Conservation (phyloP, 2,888 invertebrate genomes). For the Nomada ruficornis region DNA sequence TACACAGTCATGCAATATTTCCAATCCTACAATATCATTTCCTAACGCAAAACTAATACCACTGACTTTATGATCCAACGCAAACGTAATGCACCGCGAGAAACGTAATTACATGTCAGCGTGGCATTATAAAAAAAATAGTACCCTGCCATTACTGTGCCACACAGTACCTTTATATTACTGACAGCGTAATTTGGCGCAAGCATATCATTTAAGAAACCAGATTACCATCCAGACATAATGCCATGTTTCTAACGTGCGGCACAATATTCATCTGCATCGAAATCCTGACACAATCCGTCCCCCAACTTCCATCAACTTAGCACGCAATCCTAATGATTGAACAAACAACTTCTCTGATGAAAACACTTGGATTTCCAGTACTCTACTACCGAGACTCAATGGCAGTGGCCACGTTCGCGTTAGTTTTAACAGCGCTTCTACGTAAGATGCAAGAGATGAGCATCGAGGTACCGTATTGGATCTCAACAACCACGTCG, state of each 20-base stretch:
- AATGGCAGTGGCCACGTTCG: slow-evolving; percentile 74
- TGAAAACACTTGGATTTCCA: slow-evolving; percentile 58
- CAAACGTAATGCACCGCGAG: neutral
- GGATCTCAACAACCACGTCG: slow-evolving; percentile 71
- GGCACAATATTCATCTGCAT: too few species aligned
- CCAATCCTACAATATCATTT: too few species aligned
- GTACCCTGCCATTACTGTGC: neutral
- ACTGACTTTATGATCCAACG: too few species aligned
- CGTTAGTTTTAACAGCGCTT: slow-evolving; percentile 77
- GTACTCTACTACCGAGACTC: slow-evolving; percentile 80
- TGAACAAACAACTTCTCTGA: neutral
- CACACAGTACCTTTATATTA: neutral
- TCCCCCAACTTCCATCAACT: too few species aligned
- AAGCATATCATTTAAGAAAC: too few species aligned
- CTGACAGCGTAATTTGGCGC: neutral
- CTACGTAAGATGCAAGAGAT: slow-evolving; percentile 77
- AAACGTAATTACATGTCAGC: neutral
- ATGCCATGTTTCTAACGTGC: too few species aligned
- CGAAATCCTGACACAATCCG: neutral
- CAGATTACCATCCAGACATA: too few species aligned
- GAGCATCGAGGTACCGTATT: slow-evolving; percentile 73
- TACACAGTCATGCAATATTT: too few species aligned
- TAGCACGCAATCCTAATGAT: too few species aligned
- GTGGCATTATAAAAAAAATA: neutral
- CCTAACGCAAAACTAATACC: too few species aligned